Conservation (phyloP, 2,888 invertebrate species). For the Myopa testacea region DNA sequence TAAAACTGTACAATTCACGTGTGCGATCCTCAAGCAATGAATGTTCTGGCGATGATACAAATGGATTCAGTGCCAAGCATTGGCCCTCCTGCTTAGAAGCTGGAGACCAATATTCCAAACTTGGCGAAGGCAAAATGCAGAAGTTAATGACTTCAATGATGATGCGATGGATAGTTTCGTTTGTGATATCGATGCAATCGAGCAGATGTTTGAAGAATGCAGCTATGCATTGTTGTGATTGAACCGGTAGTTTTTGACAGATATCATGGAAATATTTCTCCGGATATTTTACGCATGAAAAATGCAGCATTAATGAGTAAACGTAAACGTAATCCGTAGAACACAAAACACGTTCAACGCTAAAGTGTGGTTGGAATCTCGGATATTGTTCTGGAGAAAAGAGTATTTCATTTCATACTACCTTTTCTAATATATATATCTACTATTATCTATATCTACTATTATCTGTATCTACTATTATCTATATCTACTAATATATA, state of each 20-base stretch:
- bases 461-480: no score
- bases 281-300: slow-evolving; percentile 61
- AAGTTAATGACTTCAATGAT: slow-evolving; percentile 51
- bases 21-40: slow-evolving; percentile 60
- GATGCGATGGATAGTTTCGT: slow-evolving; percentile 53
- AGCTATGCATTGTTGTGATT: slow-evolving; percentile 57
- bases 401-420: neutral
- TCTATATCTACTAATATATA: no score
- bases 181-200: slow-evolving; percentile 51
- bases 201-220: slow-evolving; percentile 58
- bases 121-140: slow-evolving; percentile 34
- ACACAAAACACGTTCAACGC: slow-evolving; percentile 54
- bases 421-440: neutral
- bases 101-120: slow-evolving; percentile 5
- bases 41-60: slow-evolving; percentile 60
- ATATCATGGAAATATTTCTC: slow-evolving; percentile 59
- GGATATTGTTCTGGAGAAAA: slow-evolving; percentile 58
- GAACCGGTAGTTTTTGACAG: slow-evolving; percentile 57
- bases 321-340: slow-evolving; percentile 61
- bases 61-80: slow-evolving; percentile 47
- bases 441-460: no score
- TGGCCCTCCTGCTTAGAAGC: slow-evolving; percentile 47
- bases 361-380: slow-evolving; percentile 53
- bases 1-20: slow-evolving; percentile 59
- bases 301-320: slow-evolving; percentile 64